These are phyloP conservation scores for Xestobium rufovillosum DNA, from an alignment of 2,888 invertebrate genomes.

Conservation along the genomic window DNA sequence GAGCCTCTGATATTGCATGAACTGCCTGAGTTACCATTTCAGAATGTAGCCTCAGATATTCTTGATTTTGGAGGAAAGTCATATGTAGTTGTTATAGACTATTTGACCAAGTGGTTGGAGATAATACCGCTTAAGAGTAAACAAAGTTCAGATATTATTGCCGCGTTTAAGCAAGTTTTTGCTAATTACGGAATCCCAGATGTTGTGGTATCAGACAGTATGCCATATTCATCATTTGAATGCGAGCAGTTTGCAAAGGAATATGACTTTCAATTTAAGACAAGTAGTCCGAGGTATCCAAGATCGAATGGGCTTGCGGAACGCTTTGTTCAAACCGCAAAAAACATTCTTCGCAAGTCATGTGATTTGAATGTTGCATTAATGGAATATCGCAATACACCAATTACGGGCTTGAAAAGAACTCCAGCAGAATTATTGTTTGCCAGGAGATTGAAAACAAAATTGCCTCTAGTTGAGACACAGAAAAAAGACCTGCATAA, in stretches of 20 bases:
- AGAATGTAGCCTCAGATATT: constrained; percentile 28
- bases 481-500: not conserved
- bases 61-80: constrained; percentile 20
- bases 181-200: constrained; percentile 20
- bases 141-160: constrained; percentile 13
- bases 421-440: constrained; percentile 20
- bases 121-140: constrained; percentile 12
- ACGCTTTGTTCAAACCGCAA: constrained; percentile 17
- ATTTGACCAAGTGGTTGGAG: constrained; percentile 20
- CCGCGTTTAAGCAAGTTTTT: constrained; percentile 19
- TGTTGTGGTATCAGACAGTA: constrained; percentile 19
- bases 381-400: constrained; percentile 20
- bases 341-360: constrained; percentile 18
- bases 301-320: constrained; percentile 23
- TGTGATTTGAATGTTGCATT: constrained; percentile 14
- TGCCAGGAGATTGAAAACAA: constrained; percentile 16
- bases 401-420: constrained; percentile 14
- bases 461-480: constrained; percentile 11
- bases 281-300: constrained; percentile 17
- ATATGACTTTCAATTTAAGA: constrained; percentile 18
- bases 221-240: constrained; percentile 13
- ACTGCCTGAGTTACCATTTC: constrained; percentile 24
- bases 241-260: constrained; percentile 15
- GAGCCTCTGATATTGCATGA: constrained; percentile 22
- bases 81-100: constrained; percentile 22